Evolutionary conservation across 2,113 vertebrate genomes (phyloP).

Genomic region (Ovibos moschatus): DNA sequence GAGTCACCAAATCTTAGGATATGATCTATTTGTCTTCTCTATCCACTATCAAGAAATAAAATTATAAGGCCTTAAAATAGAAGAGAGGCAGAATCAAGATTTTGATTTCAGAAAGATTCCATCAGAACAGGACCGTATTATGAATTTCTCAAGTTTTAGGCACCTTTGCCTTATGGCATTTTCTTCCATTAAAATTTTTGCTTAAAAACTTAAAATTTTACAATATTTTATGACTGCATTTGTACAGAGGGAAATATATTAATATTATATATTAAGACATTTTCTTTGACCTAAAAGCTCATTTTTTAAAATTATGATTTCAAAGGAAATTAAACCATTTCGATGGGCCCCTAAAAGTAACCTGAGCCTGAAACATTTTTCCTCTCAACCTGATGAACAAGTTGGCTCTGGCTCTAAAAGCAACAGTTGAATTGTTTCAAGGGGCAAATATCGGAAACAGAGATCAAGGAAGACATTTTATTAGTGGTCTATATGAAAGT

Average conservation of each 20-base stretch:
- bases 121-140: not conserved
- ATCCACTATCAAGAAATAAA: not conserved
- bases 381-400: not conserved
- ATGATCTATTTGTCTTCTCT: not conserved
- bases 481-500: not conserved
- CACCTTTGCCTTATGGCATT: not conserved
- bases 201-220: not conserved
- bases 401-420: not conserved
- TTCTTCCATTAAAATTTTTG: not conserved
- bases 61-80: not conserved
- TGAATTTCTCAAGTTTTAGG: not conserved
- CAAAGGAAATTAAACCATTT: slow-evolving; percentile 3
- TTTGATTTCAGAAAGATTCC: not conserved
- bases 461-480: not conserved
- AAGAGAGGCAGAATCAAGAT: not conserved
- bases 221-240: not conserved
- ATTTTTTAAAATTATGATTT: not conserved
- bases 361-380: not conserved
- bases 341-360: not conserved
- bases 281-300: not conserved
- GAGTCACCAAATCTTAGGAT: not conserved
- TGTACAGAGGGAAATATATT: not conserved
- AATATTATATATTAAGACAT: not conserved
- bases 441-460: not conserved
- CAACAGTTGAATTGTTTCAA: not conserved